A percentile compares a stretch with the other conserved stretches of the same genome.
Evolutionary conservation across 2,888 invertebrate species (phyloP).

Genomic region (Ophion ventricosus): DNA sequence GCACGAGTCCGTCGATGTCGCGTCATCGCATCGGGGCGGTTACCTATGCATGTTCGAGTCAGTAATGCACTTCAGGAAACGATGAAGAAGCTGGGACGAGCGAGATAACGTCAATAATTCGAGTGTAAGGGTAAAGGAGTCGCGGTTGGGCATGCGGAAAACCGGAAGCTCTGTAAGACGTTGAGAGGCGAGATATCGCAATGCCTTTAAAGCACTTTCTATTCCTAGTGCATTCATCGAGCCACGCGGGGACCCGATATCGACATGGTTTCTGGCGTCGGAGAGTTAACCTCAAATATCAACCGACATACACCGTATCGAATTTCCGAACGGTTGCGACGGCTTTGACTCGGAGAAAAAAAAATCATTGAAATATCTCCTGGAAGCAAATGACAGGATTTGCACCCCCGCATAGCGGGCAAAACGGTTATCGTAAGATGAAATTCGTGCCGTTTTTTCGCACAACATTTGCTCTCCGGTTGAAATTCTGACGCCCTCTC

Average conservation of each 20-base stretch:
- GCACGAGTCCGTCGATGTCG: neutral
- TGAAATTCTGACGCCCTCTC: constrained; percentile 44
- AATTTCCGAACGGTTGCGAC: neutral
- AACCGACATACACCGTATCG: neutral
- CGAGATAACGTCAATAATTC: constrained; percentile 42
- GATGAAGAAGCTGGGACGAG: neutral
- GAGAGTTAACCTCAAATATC: constrained; percentile 5
- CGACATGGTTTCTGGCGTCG: constrained; percentile 31
- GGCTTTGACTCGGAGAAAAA: too few species aligned
- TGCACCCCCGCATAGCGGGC: too few species aligned
- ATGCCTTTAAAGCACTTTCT: constrained; percentile 28
- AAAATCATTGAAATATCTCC: too few species aligned
- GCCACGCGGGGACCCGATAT: constrained; percentile 9
- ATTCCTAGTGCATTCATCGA: constrained; percentile 26
- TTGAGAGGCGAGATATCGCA: constrained; percentile 47
- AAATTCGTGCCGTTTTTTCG: neutral
- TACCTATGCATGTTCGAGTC: neutral
- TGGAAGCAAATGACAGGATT: too few species aligned
- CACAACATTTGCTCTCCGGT: neutral
- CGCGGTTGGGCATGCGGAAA: constrained; percentile 11
- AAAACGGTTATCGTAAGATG: neutral
- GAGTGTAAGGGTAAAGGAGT: constrained; percentile 30
- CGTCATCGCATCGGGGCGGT: neutral
- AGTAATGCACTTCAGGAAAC: constrained; percentile 21
- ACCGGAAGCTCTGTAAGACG: constrained; percentile 51